These are phyloP conservation scores for Nomada ferruginata DNA, from an alignment of 2,888 invertebrate genomes.

Conservation along the genomic window DNA sequence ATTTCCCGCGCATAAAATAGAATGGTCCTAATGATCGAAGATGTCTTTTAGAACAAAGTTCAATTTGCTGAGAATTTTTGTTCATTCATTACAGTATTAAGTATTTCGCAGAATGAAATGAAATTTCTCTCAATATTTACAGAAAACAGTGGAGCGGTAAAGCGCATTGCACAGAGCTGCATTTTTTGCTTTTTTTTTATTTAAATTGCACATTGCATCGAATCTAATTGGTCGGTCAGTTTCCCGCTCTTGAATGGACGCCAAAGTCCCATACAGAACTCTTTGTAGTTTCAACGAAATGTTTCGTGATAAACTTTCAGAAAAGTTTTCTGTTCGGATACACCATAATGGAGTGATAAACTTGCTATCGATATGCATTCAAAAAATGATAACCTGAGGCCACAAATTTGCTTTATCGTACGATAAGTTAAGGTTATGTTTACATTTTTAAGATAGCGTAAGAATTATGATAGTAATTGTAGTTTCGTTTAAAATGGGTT, in stretches of 20 bases:
- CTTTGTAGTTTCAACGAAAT: slow-evolving; percentile 51
- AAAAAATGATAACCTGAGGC: slow-evolving; percentile 69
- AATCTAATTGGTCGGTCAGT: slow-evolving; percentile 55
- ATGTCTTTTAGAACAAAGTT: neutral
- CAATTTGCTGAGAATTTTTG: neutral
- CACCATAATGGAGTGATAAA: slow-evolving; percentile 28
- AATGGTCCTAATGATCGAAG: neutral
- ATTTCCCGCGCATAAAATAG: slow-evolving; percentile 18
- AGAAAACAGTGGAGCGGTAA: neutral
- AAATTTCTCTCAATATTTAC: neutral
- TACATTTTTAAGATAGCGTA: slow-evolving; percentile 48
- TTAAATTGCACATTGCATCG: slow-evolving; percentile 6
- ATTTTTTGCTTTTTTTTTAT: neutral
- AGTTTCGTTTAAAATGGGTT: slow-evolving; percentile 46
- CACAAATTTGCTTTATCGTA: slow-evolving; percentile 61
- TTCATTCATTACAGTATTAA: neutral
- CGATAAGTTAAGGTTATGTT: slow-evolving; percentile 73
- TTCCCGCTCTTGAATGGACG: slow-evolving; percentile 65
- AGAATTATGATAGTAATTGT: slow-evolving; percentile 54
- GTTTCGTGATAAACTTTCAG: slow-evolving; percentile 36
- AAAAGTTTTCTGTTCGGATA: slow-evolving; percentile 28
- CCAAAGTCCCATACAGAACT: slow-evolving; percentile 17
- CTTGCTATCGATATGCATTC: slow-evolving; percentile 51
- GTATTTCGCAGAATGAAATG: neutral
- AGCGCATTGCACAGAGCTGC: neutral